These are phyloP conservation scores for Jaculus jaculus DNA, from an alignment of 2,113 vertebrate genomes.

Conservation along the genomic window DNA sequence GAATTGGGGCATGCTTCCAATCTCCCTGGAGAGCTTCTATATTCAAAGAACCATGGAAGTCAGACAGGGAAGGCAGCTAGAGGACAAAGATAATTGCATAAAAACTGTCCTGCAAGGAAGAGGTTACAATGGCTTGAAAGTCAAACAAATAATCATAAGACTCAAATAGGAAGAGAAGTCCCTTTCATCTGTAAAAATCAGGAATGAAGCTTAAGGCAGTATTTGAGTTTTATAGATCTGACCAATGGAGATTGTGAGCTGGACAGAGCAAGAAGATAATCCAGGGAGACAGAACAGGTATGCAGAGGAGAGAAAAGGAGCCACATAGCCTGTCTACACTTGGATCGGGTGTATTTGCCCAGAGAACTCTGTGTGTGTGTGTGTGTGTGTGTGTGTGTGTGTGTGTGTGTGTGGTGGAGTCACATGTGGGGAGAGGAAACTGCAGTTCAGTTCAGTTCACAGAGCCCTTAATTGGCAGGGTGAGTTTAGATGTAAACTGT, in stretches of 20 bases:
- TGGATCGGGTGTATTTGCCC: background rate
- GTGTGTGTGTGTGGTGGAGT: background rate
- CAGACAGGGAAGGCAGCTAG: background rate
- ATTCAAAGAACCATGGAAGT: background rate
- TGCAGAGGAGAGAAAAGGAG: background rate
- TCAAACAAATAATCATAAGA: background rate
- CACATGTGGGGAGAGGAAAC: background rate
- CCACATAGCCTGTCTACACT: background rate
- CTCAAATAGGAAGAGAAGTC: background rate
- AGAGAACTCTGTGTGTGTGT: background rate
- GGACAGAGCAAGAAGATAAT: background rate
- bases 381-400: background rate
- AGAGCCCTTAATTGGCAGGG: background rate
- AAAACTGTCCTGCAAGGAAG: background rate
- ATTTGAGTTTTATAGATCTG: background rate
- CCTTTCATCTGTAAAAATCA: background rate
- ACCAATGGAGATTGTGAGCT: background rate
- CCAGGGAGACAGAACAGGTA: background rate
- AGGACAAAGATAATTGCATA: background rate
- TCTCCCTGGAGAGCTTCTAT: background rate
- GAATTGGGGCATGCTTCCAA: background rate
- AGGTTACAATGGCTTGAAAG: background rate
- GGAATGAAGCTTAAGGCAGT: background rate
- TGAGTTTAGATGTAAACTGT: background rate
- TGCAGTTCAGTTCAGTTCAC: background rate